Percentiles rank a stretch among this genome's conserved stretches.
Evolutionary conservation across 2,113 vertebrate species (phyloP).

Genomic region (Miniopterus natalensis): DNA sequence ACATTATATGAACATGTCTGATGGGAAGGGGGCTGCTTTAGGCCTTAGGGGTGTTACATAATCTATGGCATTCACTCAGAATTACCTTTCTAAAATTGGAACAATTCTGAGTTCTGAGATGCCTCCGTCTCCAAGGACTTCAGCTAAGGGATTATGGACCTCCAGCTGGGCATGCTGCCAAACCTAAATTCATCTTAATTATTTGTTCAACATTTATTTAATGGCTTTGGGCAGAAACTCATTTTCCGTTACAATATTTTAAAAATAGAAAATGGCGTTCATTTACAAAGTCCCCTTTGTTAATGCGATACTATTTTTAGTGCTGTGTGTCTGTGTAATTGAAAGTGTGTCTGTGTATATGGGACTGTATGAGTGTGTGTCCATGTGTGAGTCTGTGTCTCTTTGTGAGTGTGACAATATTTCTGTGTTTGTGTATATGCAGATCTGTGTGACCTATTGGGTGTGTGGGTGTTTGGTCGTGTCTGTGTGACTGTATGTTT

Average conservation of each 20-base stretch:
- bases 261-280: not conserved
- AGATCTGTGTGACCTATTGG: not conserved
- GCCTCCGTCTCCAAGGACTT: slow-evolving; percentile 35
- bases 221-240: slow-evolving; percentile 54
- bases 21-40: not conserved
- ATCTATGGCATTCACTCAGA: not conserved
- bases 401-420: not conserved
- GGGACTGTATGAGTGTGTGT: not conserved
- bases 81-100: slow-evolving; percentile 56
- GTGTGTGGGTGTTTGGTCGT: not conserved
- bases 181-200: slow-evolving; percentile 68
- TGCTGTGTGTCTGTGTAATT: not conserved
- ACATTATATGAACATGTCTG: not conserved
- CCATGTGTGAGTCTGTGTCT: not conserved
- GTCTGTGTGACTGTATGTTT: not conserved
- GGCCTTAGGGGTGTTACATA: not conserved
- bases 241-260: slow-evolving; percentile 38
- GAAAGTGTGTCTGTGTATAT: not conserved
- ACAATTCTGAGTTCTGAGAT: not conserved
- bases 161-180: slow-evolving; percentile 22
- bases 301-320: not conserved
- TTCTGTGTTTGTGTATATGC: not conserved
- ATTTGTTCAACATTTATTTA: slow-evolving; percentile 73
- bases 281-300: not conserved
- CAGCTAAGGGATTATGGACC: slow-evolving; percentile 44